These are phyloP conservation scores for Apaloderma vittatum DNA, from an alignment of 2,113 vertebrate genomes.

Conservation along the genomic window DNA sequence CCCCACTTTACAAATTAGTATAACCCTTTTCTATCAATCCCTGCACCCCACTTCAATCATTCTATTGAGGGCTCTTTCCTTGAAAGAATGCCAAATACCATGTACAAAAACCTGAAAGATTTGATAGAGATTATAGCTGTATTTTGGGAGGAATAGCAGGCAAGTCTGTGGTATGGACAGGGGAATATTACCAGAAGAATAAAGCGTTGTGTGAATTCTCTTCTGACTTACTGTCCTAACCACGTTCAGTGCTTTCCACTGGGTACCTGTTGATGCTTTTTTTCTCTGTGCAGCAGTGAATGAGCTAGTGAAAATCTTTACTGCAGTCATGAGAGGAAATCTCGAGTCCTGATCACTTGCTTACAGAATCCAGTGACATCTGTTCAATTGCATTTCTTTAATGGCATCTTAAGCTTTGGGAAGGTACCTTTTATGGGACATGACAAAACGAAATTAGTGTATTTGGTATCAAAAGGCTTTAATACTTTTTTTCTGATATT, in stretches of 20 bases:
- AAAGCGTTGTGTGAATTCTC: background rate
- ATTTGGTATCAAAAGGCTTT: background rate
- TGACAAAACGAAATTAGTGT: background rate
- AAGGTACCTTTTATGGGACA: background rate
- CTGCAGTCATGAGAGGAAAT: background rate
- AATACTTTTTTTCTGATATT: background rate
- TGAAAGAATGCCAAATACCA: background rate
- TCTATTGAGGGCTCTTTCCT: background rate
- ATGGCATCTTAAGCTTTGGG: background rate
- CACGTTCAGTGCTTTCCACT: background rate
- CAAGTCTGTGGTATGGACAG: background rate
- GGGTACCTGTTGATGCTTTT: background rate
- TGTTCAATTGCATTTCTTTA: background rate
- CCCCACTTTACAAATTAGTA: background rate
- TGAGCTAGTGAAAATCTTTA: background rate
- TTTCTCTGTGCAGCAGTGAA: background rate
- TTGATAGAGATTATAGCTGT: background rate
- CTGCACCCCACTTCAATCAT: background rate
- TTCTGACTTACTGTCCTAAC: background rate
- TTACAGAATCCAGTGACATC: background rate
- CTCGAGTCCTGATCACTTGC: background rate
- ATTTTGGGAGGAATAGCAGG: background rate
- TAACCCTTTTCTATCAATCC: background rate
- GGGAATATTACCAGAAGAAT: background rate
- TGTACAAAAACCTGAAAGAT: background rate